Base-by-base conservation (phyloP, 2,113 vertebrate genomes). In the Thunnus thynnus region DNA sequence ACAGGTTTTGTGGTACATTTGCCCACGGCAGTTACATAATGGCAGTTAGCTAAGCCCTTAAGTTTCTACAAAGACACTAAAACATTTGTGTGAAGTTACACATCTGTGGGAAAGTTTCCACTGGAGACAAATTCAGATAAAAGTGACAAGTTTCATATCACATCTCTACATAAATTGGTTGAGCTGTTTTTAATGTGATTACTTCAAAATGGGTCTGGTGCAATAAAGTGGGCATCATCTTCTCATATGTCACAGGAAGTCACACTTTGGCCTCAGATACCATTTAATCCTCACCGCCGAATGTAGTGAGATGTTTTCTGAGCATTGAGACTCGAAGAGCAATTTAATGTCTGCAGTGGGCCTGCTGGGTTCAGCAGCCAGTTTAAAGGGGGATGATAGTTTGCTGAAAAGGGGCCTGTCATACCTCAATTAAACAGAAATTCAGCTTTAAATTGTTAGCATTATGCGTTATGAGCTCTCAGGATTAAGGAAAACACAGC, bases 11-110 rank as follows among this genome's bases (percentile, higher is more conserved):
- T 88, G 80, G 76, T 55, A 32, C 55, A 0, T 64, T 69, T 56
- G 18, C 50, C 70, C 78, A 76, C 14, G 13, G 69, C 76, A 83
- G 69, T 63, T 47, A 22, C 9, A 77, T 13, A 11, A 57, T 22
- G 76, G 58, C 66, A 47, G 9, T 68, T 52, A 18, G 30, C 46
- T 14, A 68, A 84, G 84, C 88, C 84, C 82, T 89, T 87, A 58
- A n/a, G 20, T 76, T 72, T 76, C 67, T 70, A 52, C 72, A 78
- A 73, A 89, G 27, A 84, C 73, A 69, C 48, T 41, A 12, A 79
- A 32, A 76, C 56, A 17, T 71, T 47, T 73, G 60, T 78, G 58
- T 72, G 44, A 63, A n/a, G 9, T 44, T 16, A 30, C 46, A 66
- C 17, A 60, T 55, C 41, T n/a, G 48, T 16, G 5, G 36, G 4